Conservation (phyloP, 2,113 vertebrate genomes). For the Toxotes jaculatrix region DNA sequence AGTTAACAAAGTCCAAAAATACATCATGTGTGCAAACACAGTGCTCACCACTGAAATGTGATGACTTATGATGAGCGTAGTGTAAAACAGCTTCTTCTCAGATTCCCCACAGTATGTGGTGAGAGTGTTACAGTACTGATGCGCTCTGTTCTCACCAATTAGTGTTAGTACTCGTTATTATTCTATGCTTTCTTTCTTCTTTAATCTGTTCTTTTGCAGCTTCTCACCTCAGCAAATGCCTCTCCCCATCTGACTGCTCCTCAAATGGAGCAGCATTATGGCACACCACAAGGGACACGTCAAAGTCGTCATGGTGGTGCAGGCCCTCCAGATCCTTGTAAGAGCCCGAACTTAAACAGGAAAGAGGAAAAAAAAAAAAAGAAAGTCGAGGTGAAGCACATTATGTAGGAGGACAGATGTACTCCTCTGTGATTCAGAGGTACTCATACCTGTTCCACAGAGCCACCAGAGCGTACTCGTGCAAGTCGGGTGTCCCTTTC, state of each 20-base stretch:
- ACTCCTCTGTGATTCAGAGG: accelerated
- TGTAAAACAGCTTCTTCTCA: no score
- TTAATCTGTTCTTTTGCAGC: not conserved
- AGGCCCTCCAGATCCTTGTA: slow-evolving; percentile 96
- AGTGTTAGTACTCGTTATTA: not conserved
- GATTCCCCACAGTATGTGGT: not conserved
- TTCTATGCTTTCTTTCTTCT: not conserved
- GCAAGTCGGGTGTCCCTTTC: slow-evolving; percentile 88
- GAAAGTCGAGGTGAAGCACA: not conserved
- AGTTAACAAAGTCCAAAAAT: no score
- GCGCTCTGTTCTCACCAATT: not conserved
- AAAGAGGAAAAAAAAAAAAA: not conserved
- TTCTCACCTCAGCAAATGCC: slow-evolving; percentile 91
- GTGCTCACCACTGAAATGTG: no score
- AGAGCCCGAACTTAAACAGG: slow-evolving; percentile 89
- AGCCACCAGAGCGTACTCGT: slow-evolving; percentile 95
- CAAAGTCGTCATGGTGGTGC: slow-evolving; percentile 96
- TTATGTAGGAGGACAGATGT: not conserved
- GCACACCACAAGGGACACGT: slow-evolving; percentile 96
- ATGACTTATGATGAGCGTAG: no score
- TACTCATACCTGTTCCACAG: slow-evolving; percentile 93
- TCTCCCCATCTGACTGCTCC: slow-evolving; percentile 95
- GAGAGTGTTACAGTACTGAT: not conserved
- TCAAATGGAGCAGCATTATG: slow-evolving; percentile 95
- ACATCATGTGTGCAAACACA: no score